Percentiles rank a stretch among this genome's conserved stretches.
Evolutionary conservation across 2,113 vertebrate genomes (phyloP).

Genomic region (Hiodon tergisus): DNA sequence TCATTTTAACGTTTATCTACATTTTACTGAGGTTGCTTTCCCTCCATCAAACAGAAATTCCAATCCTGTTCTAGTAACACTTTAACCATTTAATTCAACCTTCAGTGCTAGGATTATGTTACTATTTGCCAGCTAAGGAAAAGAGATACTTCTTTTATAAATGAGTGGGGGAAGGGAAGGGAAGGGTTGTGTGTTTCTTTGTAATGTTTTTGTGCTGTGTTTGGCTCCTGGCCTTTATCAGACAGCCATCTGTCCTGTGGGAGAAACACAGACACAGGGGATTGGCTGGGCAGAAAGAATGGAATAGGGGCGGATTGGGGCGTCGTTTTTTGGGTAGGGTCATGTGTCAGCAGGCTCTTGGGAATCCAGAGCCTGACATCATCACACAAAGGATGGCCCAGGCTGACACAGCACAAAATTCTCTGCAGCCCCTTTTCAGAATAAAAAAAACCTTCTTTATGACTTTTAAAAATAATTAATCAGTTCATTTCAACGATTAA

Average conservation of each 20-base stretch:
- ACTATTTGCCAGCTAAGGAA: neutral
- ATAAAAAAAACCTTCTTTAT: neutral
- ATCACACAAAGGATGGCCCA: slow-evolving; percentile 56
- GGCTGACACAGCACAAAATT: slow-evolving; percentile 61
- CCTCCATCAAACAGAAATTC: too few species aligned
- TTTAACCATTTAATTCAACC: too few species aligned
- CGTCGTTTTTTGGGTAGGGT: slow-evolving; percentile 65
- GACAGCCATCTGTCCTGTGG: slow-evolving; percentile 52
- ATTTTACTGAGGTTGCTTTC: too few species aligned
- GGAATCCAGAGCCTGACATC: slow-evolving; percentile 53
- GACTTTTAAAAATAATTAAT: too few species aligned
- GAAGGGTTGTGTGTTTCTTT: neutral
- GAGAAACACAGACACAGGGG: slow-evolving; percentile 48
- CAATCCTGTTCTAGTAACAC: too few species aligned
- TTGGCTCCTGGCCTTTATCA: slow-evolving; percentile 56
- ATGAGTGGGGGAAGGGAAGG: neutral
- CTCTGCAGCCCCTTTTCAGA: slow-evolving; percentile 15
- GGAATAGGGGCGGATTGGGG: slow-evolving; percentile 57
- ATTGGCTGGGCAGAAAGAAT: slow-evolving; percentile 55
- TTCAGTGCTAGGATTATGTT: too few species aligned
- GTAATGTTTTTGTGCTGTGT: slow-evolving; percentile 36
- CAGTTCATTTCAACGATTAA: too few species aligned
- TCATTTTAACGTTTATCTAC: too few species aligned
- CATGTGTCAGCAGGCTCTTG: slow-evolving; percentile 66
- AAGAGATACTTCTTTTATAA: neutral